These are phyloP conservation scores for Tenthredo notha DNA, from an alignment of 2,888 invertebrate genomes.

Conservation along the genomic window DNA sequence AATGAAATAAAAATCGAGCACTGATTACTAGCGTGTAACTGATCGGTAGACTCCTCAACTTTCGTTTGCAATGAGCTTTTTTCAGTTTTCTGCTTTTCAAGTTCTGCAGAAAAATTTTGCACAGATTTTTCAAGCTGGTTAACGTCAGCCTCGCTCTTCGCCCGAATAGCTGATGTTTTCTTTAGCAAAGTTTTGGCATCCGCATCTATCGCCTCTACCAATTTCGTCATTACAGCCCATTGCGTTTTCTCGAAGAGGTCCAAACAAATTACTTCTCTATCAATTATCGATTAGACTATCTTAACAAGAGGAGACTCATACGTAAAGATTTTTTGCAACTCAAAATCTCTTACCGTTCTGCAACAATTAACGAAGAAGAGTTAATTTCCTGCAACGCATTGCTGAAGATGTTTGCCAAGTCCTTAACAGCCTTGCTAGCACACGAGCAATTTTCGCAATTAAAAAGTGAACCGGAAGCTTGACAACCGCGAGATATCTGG, in stretches of 20 bases:
- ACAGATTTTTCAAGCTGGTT: conserved; percentile 56
- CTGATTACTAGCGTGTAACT: conserved; percentile 58
- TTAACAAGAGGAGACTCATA: not conserved
- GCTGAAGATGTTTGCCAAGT: conserved; percentile 63
- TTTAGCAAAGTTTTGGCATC: conserved; percentile 59
- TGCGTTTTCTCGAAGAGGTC: conserved; percentile 65
- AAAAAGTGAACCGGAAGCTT: conserved; percentile 51
- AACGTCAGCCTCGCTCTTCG: conserved; percentile 52
- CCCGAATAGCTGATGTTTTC: conserved; percentile 56
- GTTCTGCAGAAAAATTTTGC: conserved; percentile 40
- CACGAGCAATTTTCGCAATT: conserved; percentile 61
- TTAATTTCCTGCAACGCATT: conserved; percentile 61
- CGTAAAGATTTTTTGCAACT: not conserved
- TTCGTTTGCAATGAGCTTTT: conserved; percentile 53
- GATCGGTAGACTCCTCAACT: conserved; percentile 41
- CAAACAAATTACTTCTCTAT: not conserved
- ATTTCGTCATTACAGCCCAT: conserved; percentile 66
- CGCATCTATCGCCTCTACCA: conserved; percentile 59
- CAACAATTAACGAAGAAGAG: conserved; percentile 62
- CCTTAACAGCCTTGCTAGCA: conserved; percentile 57
- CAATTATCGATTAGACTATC: not conserved
- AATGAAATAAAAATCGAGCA: not conserved
- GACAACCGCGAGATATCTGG: conserved; percentile 19
- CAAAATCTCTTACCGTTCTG: conserved; percentile 57
- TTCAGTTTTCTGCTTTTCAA: conserved; percentile 53